These are phyloP conservation scores for Heteromyza rotundicornis DNA, from an alignment of 2,888 invertebrate species.

Conservation along the genomic window DNA sequence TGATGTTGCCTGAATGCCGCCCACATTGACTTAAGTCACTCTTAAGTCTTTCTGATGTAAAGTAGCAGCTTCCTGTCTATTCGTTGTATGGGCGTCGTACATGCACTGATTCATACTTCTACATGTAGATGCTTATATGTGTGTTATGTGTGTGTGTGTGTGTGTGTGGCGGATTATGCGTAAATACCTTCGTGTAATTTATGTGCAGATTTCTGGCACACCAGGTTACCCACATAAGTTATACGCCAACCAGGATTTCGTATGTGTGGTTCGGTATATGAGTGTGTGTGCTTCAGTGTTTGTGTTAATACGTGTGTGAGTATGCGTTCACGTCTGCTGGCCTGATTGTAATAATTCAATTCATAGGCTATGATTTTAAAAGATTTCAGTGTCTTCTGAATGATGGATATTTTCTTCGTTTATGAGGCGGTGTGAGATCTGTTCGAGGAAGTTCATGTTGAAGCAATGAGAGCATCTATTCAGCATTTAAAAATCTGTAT, in stretches of 20 bases:
- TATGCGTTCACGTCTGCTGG: background rate
- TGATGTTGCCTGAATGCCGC: background rate
- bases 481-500: too few species aligned
- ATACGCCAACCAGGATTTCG: too few species aligned
- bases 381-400: background rate
- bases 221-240: slow-evolving; percentile 1
- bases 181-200: slow-evolving; percentile 1
- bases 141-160: background rate
- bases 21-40: background rate
- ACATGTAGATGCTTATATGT: too few species aligned
- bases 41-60: background rate
- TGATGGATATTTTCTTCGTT: too few species aligned
- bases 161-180: slow-evolving; percentile 1
- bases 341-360: background rate
- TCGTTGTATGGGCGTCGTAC: too few species aligned
- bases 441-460: too few species aligned
- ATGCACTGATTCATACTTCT: too few species aligned
- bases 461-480: too few species aligned
- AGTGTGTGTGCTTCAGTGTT: too few species aligned
- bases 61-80: background rate
- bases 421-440: too few species aligned
- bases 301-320: background rate
- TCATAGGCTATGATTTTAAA: background rate
- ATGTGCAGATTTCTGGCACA: slow-evolving; percentile 2
- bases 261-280: too few species aligned